These are phyloP conservation scores for Peucedramus taeniatus DNA, from an alignment of 2,113 vertebrate genomes.

Conservation along the genomic window DNA sequence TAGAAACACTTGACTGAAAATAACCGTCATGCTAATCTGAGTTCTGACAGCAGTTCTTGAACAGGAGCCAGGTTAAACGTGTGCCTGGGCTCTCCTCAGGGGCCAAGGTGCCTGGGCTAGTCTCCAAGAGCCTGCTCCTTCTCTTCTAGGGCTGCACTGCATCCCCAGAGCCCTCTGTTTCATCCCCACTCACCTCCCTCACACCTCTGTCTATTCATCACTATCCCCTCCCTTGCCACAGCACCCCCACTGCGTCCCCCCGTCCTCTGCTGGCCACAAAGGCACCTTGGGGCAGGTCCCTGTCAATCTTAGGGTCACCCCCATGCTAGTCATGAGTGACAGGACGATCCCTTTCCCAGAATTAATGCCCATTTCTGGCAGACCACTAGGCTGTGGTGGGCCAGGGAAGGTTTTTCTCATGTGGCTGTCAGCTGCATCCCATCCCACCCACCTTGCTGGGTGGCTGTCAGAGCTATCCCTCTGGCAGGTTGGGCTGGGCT, in stretches of 20 bases:
- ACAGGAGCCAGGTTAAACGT: neutral
- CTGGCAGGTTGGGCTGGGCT: neutral
- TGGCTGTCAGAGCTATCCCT: neutral
- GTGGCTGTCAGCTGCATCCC: neutral
- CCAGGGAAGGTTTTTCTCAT: neutral
- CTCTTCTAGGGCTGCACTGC: neutral
- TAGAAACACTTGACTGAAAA: slow-evolving; percentile 44
- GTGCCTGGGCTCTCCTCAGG: neutral
- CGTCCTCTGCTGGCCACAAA: neutral
- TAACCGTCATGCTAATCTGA: slow-evolving; percentile 49
- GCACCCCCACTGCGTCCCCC: rapidly evolving
- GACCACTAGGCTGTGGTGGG: neutral
- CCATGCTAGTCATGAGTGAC: neutral
- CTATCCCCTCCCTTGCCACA: neutral
- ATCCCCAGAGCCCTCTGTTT: neutral
- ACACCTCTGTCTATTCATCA: neutral
- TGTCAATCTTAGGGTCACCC: neutral
- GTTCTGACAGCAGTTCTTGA: neutral
- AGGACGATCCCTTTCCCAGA: neutral
- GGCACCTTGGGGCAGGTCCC: neutral
- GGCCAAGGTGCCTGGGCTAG: neutral
- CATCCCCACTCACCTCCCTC: rapidly evolving
- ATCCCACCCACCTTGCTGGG: neutral
- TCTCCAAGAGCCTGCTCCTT: neutral
- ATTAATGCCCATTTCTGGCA: neutral